Evolutionary conservation across 2,113 vertebrate genomes (phyloP).

Genomic region (Sciurus niger): DNA sequence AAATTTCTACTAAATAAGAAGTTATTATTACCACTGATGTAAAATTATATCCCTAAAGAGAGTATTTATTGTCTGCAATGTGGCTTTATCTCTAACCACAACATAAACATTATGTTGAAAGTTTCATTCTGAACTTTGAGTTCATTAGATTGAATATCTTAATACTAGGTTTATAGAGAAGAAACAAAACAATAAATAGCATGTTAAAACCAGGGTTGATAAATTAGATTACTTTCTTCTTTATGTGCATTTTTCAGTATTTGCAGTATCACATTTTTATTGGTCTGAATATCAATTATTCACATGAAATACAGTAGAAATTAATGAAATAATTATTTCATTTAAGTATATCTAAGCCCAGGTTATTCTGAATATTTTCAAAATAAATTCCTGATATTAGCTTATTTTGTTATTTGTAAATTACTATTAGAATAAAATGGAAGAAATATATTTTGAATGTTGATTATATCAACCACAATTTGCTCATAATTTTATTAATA

Average conservation of each 20-base stretch:
- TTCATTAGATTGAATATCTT: neutral
- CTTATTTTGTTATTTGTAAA: neutral
- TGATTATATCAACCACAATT: neutral
- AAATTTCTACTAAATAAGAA: neutral
- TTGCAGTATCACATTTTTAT: neutral
- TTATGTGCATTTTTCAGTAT: neutral
- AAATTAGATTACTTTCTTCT: neutral
- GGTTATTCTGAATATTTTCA: neutral
- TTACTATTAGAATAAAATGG: neutral
- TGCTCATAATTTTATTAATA: neutral
- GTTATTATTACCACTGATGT: neutral
- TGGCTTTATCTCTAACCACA: neutral
- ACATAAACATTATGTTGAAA: neutral
- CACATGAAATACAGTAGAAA: neutral
- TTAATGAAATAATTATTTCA: neutral
- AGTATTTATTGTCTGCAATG: neutral
- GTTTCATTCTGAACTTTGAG: neutral
- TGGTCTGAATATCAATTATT: slow-evolving; percentile 1
- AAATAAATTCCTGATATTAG: neutral
- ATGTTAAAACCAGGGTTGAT: neutral
- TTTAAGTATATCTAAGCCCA: neutral
- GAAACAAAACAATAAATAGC: neutral
- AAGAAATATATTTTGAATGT: neutral
- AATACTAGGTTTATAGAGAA: neutral
- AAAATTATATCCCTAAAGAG: neutral